A percentile compares a stretch with the other conserved stretches of the same genome.
These are phyloP conservation scores for Acanthosepion esculentum DNA, from an alignment of 2,888 invertebrate species.

Conservation along the genomic window DNA sequence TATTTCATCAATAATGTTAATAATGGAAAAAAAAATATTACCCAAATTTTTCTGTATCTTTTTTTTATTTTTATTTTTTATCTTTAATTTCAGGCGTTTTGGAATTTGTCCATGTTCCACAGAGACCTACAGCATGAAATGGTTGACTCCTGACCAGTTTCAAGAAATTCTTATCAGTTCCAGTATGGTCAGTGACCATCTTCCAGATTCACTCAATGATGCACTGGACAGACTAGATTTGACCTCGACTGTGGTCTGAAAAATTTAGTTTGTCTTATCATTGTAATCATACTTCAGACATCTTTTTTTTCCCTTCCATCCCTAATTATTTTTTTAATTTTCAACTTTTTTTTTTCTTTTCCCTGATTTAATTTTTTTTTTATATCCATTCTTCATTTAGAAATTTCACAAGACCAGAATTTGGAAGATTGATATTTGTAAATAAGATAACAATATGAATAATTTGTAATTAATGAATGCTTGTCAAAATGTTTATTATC, in stretches of 20 bases:
- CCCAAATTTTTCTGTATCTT: neutral
- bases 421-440: too few relatives aligned
- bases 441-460: too few relatives aligned
- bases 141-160: slow-evolving; percentile 87
- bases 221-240: slow-evolving; percentile 78
- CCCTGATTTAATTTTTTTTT: too few relatives aligned
- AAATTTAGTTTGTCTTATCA: neutral
- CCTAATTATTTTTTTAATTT: too few relatives aligned
- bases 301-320: too few relatives aligned
- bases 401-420: too few relatives aligned
- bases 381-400: too few relatives aligned
- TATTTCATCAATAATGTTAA: too few relatives aligned
- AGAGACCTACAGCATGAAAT: slow-evolving; percentile 74
- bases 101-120: neutral
- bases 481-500: too few relatives aligned
- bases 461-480: too few relatives aligned
- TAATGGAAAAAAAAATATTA: neutral
- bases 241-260: neutral
- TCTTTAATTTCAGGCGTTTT: neutral
- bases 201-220: slow-evolving; percentile 85
- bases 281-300: neutral
- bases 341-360: too few relatives aligned
- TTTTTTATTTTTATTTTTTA: too few relatives aligned
- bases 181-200: slow-evolving; percentile 88
- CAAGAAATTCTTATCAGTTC: slow-evolving; percentile 88